phyloP scores from a whole-genome alignment of 1,140 invertebrate species.

The Anagrus nilaparvatae region DNA sequence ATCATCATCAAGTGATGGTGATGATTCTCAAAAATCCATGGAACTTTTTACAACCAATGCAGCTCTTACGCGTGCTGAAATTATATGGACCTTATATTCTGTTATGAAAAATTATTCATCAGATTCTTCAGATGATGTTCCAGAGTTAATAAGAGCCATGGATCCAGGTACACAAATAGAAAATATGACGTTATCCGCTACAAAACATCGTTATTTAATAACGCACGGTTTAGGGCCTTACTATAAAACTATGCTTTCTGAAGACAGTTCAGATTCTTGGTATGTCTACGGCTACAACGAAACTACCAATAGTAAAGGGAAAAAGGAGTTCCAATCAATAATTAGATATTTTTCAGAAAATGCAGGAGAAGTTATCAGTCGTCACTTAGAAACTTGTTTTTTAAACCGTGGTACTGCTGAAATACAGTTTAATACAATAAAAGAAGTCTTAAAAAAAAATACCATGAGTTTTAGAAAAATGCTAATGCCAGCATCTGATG shows the following conservation, averaged over 20 bases:
- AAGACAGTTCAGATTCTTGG: slow-evolving; percentile 10
- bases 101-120: neutral
- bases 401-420: slow-evolving; percentile 15
- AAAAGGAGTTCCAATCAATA: slow-evolving; percentile 18
- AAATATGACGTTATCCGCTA: slow-evolving; percentile 8
- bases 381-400: slow-evolving; percentile 20
- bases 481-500: slow-evolving; percentile 19
- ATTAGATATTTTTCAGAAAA: slow-evolving; percentile 19
- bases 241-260: slow-evolving; percentile 15
- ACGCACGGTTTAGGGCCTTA: slow-evolving; percentile 20
- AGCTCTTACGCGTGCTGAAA: too few species aligned
- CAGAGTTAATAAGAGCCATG: slow-evolving; percentile 11
- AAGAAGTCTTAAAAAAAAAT: slow-evolving; percentile 12
- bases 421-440: slow-evolving; percentile 10
- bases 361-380: slow-evolving; percentile 8
- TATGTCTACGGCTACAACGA: slow-evolving; percentile 18
- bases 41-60: too few species aligned
- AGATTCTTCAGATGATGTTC: slow-evolving; percentile 12
- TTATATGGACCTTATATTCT: neutral
- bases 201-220: slow-evolving; percentile 17
- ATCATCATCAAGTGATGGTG: too few species aligned
- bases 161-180: slow-evolving; percentile 3
- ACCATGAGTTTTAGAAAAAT: slow-evolving; percentile 7
- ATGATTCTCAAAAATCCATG: too few species aligned
- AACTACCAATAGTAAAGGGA: slow-evolving; percentile 15